phyloP scores from a whole-genome alignment of 1,140 invertebrate species.

The Pomphorhynchus laevis region DNA sequence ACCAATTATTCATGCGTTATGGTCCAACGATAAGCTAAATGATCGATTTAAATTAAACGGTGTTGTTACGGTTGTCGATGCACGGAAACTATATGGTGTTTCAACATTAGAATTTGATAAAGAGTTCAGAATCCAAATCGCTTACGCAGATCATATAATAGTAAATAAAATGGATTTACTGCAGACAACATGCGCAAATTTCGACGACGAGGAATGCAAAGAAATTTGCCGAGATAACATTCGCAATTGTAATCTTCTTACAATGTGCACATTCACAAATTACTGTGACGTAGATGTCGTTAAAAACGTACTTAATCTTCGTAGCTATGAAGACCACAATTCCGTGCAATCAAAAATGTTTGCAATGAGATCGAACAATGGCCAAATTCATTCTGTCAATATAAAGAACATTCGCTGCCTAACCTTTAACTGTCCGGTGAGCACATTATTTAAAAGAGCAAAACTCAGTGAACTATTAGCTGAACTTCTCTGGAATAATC shows the following conservation, averaged over 20 bases:
- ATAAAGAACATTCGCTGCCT: neutral
- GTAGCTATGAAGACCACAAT: neutral
- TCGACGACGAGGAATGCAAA: too few relatives aligned
- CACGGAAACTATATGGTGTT: constrained; percentile 1
- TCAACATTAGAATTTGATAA: constrained; percentile 2
- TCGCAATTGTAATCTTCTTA: neutral
- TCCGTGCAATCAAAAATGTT: neutral
- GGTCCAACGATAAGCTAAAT: constrained; percentile 28
- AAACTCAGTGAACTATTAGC: neutral
- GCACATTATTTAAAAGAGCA: neutral
- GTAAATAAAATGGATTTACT: constrained; percentile 24
- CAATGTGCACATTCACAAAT: neutral
- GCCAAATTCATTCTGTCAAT: neutral
- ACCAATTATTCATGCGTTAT: constrained; percentile 28
- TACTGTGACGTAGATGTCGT: neutral
- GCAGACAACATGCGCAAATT: neutral
- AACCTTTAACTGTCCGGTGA: neutral
- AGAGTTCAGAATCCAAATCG: constrained; percentile 17
- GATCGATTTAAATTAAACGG: constrained; percentile 14
- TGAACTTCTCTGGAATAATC: neutral
- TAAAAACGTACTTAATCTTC: neutral
- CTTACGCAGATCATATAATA: constrained; percentile 23
- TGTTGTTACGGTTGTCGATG: constrained; percentile 9
- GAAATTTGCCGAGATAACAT: neutral
- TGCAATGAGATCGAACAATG: too few relatives aligned